A percentile compares a stretch with the other conserved stretches of the same genome.
These are phyloP conservation scores for rabbit (Oryctolagus cuniculus) DNA, from an alignment of 2,113 vertebrate species.

Conservation along the genomic window DNA sequence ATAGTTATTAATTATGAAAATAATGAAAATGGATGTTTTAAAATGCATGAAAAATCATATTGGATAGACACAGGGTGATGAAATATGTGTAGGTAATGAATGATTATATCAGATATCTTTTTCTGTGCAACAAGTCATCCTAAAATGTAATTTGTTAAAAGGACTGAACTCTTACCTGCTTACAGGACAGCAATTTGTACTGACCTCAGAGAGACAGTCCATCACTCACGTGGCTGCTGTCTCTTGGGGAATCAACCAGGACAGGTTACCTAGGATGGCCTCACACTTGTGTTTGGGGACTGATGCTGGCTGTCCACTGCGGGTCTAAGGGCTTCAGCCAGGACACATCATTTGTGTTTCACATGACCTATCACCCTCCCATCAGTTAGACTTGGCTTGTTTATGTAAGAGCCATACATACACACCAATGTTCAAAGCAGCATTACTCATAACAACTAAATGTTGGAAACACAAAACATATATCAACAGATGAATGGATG, in stretches of 20 bases:
- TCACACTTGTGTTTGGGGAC: not conserved
- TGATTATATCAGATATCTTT: not conserved
- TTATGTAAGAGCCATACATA: not conserved
- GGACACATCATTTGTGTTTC: not conserved
- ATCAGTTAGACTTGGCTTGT: not conserved
- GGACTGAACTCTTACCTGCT: not conserved
- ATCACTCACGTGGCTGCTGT: not conserved
- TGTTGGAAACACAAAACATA: not conserved
- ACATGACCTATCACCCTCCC: not conserved
- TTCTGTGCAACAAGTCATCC: not conserved
- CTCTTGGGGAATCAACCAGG: not conserved
- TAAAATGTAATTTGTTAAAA: not conserved
- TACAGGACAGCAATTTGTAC: not conserved
- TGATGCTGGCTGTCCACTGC: not conserved
- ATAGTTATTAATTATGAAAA: slow-evolving; percentile 22
- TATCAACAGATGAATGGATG: not conserved
- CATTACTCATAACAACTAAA: not conserved
- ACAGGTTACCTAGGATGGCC: not conserved
- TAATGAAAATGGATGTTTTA: not conserved
- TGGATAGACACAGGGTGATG: not conserved
- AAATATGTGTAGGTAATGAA: not conserved
- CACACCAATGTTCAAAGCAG: not conserved
- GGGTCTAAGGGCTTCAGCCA: not conserved
- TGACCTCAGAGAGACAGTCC: not conserved
- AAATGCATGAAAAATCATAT: slow-evolving; percentile 5